Percentiles rank a stretch among this genome's conserved stretches.
Evolutionary conservation across 2,888 invertebrate genomes (phyloP).

Genomic region (Polyommatus icarus): DNA sequence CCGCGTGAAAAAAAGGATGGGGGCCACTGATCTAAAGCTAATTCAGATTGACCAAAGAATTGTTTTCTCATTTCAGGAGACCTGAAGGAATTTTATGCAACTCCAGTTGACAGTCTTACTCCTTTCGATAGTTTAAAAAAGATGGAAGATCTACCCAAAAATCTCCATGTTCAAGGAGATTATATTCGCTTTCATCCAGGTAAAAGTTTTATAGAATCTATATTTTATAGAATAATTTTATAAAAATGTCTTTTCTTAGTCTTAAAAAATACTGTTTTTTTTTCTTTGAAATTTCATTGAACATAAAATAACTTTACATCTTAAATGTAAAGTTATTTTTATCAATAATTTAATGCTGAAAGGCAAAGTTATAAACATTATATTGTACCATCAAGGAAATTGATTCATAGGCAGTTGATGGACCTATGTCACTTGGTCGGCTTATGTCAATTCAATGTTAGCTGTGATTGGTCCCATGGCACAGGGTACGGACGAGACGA

Average conservation of each 20-base stretch:
- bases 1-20: too few relatives aligned
- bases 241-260: not conserved
- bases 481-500: too few relatives aligned
- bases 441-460: too few relatives aligned
- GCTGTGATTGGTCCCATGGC: too few relatives aligned
- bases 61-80: conserved; percentile 75
- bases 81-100: conserved; percentile 85
- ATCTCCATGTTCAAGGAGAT: conserved; percentile 91
- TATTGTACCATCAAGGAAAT: too few relatives aligned
- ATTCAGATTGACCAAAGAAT: not conserved
- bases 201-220: conserved; percentile 49
- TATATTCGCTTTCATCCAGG: conserved; percentile 92
- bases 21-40: not conserved
- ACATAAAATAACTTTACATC: too few relatives aligned
- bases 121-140: conserved; percentile 87
- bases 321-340: too few relatives aligned
- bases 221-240: not conserved
- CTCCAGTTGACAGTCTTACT: conserved; percentile 84
- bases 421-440: too few relatives aligned
- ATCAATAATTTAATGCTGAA: too few relatives aligned
- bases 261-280: not conserved
- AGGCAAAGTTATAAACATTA: too few relatives aligned
- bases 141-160: conserved; percentile 88
- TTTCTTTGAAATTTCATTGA: too few relatives aligned
- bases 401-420: too few relatives aligned